phyloP scores from a whole-genome alignment of 2,113 vertebrate species.

The Hemicordylus capensis region DNA sequence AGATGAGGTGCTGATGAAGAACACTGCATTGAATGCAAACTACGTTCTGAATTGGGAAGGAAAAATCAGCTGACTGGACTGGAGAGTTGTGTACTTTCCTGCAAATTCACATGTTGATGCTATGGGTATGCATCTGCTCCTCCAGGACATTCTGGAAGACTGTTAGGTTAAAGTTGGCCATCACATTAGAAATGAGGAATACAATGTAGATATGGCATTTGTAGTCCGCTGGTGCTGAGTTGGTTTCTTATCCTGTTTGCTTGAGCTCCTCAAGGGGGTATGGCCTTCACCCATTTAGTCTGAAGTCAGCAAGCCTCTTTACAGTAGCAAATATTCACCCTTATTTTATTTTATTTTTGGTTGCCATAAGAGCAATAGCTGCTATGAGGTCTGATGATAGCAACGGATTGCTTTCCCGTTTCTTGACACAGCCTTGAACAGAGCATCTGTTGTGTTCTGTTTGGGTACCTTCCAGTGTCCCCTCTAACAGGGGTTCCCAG shows the following conservation, averaged over 20 bases:
- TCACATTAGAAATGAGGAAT: neutral
- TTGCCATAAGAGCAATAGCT: slow-evolving; percentile 15
- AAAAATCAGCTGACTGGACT: too few species aligned
- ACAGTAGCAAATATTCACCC: neutral
- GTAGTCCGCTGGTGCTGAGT: neutral
- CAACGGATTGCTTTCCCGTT: slow-evolving; percentile 12
- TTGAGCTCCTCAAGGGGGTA: neutral
- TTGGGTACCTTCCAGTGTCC: slow-evolving; percentile 9
- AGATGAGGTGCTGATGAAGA: neutral
- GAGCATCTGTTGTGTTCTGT: neutral
- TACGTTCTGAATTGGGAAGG: neutral
- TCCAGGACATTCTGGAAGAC: neutral
- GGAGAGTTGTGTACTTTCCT: too few species aligned
- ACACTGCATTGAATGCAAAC: neutral
- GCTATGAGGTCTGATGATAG: neutral
- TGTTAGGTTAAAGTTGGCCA: neutral
- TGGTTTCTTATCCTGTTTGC: neutral
- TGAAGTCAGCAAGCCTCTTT: neutral
- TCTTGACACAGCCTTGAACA: neutral
- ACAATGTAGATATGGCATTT: neutral
- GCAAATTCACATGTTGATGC: neutral
- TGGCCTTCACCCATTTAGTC: neutral
- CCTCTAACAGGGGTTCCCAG: too few species aligned
- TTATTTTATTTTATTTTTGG: too few species aligned
- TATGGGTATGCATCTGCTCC: neutral